phyloP scores from a whole-genome alignment of 2,113 vertebrate genomes.

The Sylvietta virens region DNA sequence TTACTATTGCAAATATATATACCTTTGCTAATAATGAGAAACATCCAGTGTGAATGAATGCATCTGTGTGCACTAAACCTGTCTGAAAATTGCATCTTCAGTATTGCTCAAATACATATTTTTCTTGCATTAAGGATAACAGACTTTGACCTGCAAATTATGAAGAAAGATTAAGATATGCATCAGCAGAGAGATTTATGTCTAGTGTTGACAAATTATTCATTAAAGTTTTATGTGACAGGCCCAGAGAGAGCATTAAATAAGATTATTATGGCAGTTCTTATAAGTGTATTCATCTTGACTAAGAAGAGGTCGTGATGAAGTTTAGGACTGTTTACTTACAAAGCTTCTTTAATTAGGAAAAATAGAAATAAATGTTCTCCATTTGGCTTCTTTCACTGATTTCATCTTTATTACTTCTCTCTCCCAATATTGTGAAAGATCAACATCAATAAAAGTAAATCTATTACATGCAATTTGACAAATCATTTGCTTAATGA shows the following conservation, averaged over 20 bases:
- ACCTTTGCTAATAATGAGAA: constrained; percentile 45
- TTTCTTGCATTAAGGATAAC: constrained; percentile 38
- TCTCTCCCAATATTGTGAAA: background rate
- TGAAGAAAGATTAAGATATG: constrained; percentile 57
- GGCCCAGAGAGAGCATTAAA: constrained; percentile 35
- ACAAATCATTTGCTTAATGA: constrained; percentile 27
- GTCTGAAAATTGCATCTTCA: constrained; percentile 28
- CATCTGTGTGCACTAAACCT: constrained; percentile 43
- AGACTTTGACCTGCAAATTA: constrained; percentile 59
- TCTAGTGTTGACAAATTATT: constrained; percentile 66
- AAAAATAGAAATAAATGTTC: background rate
- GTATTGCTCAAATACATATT: constrained; percentile 40
- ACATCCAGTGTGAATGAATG: constrained; percentile 1
- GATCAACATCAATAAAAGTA: constrained; percentile 23
- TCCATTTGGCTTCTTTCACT: constrained; percentile 24
- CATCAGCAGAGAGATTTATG: constrained; percentile 55
- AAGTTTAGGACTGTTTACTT: constrained; percentile 42
- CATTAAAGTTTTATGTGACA: constrained; percentile 55
- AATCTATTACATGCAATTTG: constrained; percentile 4
- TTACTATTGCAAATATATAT: constrained; percentile 42
- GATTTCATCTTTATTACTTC: constrained; percentile 34
- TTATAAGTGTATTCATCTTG: constrained; percentile 50
- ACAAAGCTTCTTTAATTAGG: constrained; percentile 29
- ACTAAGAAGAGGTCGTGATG: constrained; percentile 19
- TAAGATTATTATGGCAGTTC: constrained; percentile 53